Conservation (phyloP, 2,888 invertebrate species). For the Lamproptera curius region DNA sequence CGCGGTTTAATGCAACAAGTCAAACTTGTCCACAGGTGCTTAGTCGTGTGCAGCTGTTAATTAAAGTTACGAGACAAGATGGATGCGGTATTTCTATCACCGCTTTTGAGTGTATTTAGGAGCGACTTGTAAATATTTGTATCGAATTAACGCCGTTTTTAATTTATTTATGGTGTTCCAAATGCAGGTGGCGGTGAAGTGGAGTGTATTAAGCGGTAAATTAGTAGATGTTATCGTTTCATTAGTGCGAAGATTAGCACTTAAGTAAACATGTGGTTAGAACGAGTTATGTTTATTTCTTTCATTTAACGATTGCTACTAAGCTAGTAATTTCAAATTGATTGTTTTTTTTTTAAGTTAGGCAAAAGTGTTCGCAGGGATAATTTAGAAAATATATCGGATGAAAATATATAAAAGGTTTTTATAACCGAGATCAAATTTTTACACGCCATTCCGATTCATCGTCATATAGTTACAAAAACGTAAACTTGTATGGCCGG, state of each 20-base stretch:
- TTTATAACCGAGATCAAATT: no score
- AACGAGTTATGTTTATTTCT: no score
- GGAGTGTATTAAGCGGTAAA: no score
- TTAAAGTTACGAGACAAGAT: neutral
- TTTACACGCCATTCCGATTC: no score
- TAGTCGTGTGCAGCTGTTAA: constrained; percentile 1
- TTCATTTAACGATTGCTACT: neutral
- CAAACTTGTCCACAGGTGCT: constrained; percentile 12
- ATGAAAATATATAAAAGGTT: neutral
- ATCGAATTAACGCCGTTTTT: neutral
- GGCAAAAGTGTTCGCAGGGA: neutral
- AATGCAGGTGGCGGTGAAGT: no score
- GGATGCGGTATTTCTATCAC: constrained; percentile 11
- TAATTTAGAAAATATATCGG: neutral
- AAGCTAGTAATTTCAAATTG: neutral
- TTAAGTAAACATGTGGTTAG: neutral
- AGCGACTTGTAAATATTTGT: no score
- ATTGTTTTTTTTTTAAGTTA: neutral
- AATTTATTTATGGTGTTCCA: no score
- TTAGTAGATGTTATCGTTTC: no score
- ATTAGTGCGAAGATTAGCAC: no score
- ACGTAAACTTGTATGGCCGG: no score
- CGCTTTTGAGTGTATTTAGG: neutral
- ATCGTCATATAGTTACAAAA: no score
- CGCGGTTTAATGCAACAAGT: constrained; percentile 11